A percentile compares a stretch with the other conserved stretches of the same genome.
These are phyloP conservation scores for Drosophila lutescens DNA, from an alignment of 2,888 invertebrate genomes.

Conservation along the genomic window DNA sequence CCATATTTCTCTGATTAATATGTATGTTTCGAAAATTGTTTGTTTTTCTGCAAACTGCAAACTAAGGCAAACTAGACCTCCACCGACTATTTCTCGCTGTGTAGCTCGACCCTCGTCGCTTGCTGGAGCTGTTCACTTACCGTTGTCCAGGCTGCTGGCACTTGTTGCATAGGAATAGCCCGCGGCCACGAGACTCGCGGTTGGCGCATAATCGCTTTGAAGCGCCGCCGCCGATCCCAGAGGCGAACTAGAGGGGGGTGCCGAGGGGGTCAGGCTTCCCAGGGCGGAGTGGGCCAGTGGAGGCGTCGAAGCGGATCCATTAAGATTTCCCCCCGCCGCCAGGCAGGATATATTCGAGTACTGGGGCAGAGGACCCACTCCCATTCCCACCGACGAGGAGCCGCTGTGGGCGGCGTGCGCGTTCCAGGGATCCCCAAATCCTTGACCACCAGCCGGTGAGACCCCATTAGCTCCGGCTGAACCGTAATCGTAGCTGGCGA, in stretches of 20 bases:
- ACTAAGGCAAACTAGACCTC: too few relatives aligned
- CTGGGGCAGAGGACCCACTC: conserved; percentile 76
- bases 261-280: conserved; percentile 46
- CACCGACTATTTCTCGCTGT: conserved; percentile 11
- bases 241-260: conserved; percentile 58
- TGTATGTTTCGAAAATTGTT: too few relatives aligned
- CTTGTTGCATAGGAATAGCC: conserved; percentile 81
- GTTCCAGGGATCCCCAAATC: conserved; percentile 81
- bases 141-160: conserved; percentile 80
- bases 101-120: conserved; percentile 5
- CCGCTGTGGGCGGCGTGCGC: conserved; percentile 75
- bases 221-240: conserved; percentile 62
- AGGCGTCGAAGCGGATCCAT: conserved; percentile 73
- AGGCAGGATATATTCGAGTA: conserved; percentile 82
- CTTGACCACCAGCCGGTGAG: conserved; percentile 58
- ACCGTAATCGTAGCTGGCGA: conserved; percentile 80
- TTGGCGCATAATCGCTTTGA: conserved; percentile 82
- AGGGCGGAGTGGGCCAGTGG: conserved; percentile 77
- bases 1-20: too few relatives aligned
- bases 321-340: conserved; percentile 62
- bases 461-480: conserved; percentile 39
- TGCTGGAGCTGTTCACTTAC: conserved; percentile 75
- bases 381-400: conserved; percentile 45
- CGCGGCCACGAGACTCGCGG: conserved; percentile 77
- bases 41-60: too few relatives aligned